These are phyloP conservation scores for Mythimna ferrago DNA, from an alignment of 2,888 invertebrate species.

Conservation along the genomic window DNA sequence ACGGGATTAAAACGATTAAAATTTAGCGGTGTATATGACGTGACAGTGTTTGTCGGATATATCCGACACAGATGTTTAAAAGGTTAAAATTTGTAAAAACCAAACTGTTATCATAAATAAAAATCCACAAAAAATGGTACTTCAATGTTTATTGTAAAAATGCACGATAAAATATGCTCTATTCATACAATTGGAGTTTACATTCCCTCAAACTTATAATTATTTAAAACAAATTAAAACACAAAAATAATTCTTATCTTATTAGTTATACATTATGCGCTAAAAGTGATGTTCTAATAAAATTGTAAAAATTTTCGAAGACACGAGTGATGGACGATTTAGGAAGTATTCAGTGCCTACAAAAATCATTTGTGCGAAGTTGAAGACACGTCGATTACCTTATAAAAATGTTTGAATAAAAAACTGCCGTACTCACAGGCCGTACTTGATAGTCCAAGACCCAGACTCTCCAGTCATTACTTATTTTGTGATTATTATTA, in stretches of 20 bases:
- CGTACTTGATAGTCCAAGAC: background rate
- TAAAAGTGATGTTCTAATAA: constrained; percentile 50
- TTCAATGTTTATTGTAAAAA: constrained; percentile 58
- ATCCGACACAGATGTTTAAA: too few relatives aligned
- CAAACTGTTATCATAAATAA: constrained; percentile 9
- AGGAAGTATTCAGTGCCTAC: constrained; percentile 18
- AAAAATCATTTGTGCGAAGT: constrained; percentile 41
- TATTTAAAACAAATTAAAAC: constrained; percentile 51
- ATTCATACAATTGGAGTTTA: constrained; percentile 48
- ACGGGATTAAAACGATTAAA: too few relatives aligned
- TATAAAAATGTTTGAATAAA: constrained; percentile 23
- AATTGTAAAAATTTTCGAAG: constrained; percentile 42
- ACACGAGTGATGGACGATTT: constrained; percentile 46
- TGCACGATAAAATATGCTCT: constrained; percentile 45
- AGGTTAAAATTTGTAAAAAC: too few relatives aligned
- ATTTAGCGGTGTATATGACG: too few relatives aligned
- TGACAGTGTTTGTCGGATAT: too few relatives aligned
- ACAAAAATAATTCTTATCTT: constrained; percentile 46
- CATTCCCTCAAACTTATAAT: constrained; percentile 45
- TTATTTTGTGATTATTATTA: too few relatives aligned
- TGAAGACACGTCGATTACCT: constrained; percentile 10
- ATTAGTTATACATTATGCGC: constrained; percentile 55
- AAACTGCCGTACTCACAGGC: constrained; percentile 2
- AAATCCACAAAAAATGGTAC: constrained; percentile 42
- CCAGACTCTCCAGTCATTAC: too few relatives aligned